Evolutionary conservation across 2,888 invertebrate species (phyloP).

Genomic region (Athalia cordata): DNA sequence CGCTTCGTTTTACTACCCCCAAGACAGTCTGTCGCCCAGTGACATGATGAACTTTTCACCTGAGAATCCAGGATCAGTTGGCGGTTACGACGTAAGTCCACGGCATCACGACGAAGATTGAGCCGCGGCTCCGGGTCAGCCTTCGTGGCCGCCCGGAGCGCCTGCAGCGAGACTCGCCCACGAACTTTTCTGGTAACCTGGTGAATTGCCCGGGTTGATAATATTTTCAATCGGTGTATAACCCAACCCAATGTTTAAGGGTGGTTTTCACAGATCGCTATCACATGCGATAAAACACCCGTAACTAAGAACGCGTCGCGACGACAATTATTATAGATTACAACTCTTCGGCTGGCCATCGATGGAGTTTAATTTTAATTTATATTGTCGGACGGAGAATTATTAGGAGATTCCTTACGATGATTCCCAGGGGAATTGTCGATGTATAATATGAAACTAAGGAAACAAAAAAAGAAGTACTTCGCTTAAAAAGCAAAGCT

Average conservation of each 20-base stretch:
- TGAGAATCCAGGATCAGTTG: conserved; percentile 76
- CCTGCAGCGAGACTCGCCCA: conserved; percentile 60
- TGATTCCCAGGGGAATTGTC: neutral
- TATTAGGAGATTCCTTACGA: neutral
- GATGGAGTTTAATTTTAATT: neutral
- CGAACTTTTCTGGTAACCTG: conserved; percentile 70
- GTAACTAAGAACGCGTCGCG: no score
- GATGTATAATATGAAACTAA: neutral
- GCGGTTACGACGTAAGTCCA: conserved; percentile 80
- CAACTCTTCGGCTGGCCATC: conserved; percentile 34
- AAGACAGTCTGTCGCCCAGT: conserved; percentile 82
- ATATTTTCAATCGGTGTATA: neutral
- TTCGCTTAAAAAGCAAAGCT: neutral
- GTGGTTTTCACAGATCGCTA: neutral
- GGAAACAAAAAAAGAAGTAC: neutral
- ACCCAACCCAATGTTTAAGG: neutral
- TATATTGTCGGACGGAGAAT: neutral
- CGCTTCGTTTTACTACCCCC: conserved; percentile 79
- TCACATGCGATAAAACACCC: no score
- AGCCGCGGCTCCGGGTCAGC: conserved; percentile 78
- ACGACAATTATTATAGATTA: neutral
- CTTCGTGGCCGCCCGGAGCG: conserved; percentile 72
- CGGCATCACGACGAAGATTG: conserved; percentile 87
- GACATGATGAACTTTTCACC: conserved; percentile 83
- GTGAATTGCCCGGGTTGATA: conserved; percentile 1